Base-by-base conservation (phyloP, 2,113 vertebrate species). In the Nymphicus hollandicus region DNA sequence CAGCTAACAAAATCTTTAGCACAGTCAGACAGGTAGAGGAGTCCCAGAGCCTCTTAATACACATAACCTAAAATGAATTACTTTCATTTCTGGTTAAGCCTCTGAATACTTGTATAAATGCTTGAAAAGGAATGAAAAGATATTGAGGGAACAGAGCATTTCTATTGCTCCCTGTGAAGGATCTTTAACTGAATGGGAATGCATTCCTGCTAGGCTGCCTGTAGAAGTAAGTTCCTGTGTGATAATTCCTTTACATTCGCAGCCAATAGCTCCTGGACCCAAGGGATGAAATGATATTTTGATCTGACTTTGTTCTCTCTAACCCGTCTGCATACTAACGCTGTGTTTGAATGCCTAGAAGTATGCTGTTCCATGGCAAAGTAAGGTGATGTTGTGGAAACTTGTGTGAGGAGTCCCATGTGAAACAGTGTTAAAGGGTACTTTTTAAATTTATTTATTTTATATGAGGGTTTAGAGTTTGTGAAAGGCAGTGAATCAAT, bases 1-100 rank as follows among this genome's bases (percentile, higher is more conserved):
- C 63, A 89, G 90, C 90, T 95, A 89, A 87, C 79, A 91, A 94
- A 96, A 88, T 85, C 88, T 95, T 91, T 77, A 86, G 84, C 39
- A 22, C 61, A 94, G 77, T 76, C 91, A 88, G 89, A 91, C 85
- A 88, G 81, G 92, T 92, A 95, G 69, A 94, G 73, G 56, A 95
- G n/a, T 95, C 89, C 93, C 91, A 96, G 89, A 95, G 87, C 89
- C 91, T 91, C 86, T 83, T 88, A 96, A 78, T 86, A 85, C 70
- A 87, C 77, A 95, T 79, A 88, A 87, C 81, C 92, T 74, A 65
- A 93, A 97, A 97, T 96, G 93, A 97, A 96, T 95, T 95, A 94
- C 88, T 93, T 94, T 96, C 86, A 94, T 95, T 97, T 95, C 93
- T 93, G 78, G 76, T 97, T 93, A 91, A 93, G 77, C 72, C 92